Conservation (phyloP, 2,113 vertebrate species). For the Antechinus stuartii region DNA sequence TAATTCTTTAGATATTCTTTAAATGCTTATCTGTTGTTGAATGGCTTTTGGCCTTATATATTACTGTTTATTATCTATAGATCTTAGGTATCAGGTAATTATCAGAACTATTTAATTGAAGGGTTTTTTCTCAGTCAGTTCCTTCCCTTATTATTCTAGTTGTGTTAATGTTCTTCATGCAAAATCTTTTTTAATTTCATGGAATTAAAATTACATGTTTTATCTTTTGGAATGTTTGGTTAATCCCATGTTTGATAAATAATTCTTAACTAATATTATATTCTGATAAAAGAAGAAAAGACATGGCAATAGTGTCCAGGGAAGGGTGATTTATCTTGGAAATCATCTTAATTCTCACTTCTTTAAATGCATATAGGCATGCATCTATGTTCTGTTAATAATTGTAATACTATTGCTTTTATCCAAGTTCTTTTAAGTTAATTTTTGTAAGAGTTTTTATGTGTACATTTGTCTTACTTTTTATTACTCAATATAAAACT, state of each 20-base stretch:
- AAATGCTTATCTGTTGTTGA: not conserved
- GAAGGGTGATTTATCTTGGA: not conserved
- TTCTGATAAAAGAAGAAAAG: not conserved
- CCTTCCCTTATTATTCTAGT: not conserved
- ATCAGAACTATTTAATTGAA: not conserved
- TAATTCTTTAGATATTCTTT: not conserved
- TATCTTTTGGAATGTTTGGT: not conserved
- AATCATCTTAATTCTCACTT: not conserved
- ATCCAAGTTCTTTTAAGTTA: constrained; percentile 24
- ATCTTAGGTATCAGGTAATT: not conserved
- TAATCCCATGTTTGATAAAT: not conserved
- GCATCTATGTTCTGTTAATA: not conserved
- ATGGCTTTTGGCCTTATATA: not conserved
- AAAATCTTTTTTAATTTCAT: not conserved
- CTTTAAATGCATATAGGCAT: not conserved
- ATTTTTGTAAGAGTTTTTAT: not conserved
- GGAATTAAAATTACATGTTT: not conserved
- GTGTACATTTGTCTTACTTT: constrained; percentile 30
- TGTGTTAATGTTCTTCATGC: not conserved
- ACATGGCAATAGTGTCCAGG: not conserved
- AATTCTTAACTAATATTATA: not conserved
- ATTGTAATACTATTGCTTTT: constrained; percentile 6
- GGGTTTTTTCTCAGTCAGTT: not conserved
- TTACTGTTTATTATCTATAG: not conserved
- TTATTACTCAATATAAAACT: not conserved